These are phyloP conservation scores for Elmis aenea DNA, from an alignment of 2,888 invertebrate species.

Conservation along the genomic window DNA sequence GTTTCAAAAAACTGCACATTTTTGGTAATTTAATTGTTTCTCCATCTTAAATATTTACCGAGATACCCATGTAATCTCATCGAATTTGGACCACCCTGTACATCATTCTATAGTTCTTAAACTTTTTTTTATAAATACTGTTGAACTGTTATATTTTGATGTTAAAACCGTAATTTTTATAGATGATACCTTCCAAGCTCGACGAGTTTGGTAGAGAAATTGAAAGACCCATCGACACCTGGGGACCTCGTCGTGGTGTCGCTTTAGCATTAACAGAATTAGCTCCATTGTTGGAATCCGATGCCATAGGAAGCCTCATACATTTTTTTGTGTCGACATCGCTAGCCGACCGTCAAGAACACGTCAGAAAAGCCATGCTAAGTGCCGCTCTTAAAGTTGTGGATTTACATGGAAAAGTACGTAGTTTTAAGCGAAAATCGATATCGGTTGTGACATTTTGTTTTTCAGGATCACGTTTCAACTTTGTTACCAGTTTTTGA, in stretches of 20 bases:
- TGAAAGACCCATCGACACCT: constrained; percentile 80
- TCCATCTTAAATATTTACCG: too few species aligned
- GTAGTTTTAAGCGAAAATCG: not conserved
- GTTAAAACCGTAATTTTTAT: constrained; percentile 5
- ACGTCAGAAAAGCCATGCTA: constrained; percentile 85
- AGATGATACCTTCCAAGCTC: constrained; percentile 76
- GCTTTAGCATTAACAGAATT: constrained; percentile 77
- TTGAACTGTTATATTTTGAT: not conserved
- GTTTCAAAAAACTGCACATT: too few species aligned
- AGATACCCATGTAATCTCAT: too few species aligned
- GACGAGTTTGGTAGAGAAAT: constrained; percentile 91
- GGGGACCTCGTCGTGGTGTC: constrained; percentile 85
- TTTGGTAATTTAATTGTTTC: too few species aligned
- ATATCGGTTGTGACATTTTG: not conserved
- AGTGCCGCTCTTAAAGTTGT: constrained; percentile 89
- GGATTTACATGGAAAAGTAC: constrained; percentile 87
- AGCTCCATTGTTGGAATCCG: constrained; percentile 66
- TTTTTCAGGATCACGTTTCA: constrained; percentile 58
- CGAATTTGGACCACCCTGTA: too few species aligned
- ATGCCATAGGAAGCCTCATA: constrained; percentile 65
- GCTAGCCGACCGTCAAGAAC: constrained; percentile 77
- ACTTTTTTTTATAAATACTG: too few species aligned
- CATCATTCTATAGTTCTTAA: constrained; percentile 5
- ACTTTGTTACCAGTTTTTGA: constrained; percentile 88
- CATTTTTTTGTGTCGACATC: constrained; percentile 82